phyloP scores from a whole-genome alignment of 2,797 vertebrate species.

The Myioborus melanocephalus region DNA sequence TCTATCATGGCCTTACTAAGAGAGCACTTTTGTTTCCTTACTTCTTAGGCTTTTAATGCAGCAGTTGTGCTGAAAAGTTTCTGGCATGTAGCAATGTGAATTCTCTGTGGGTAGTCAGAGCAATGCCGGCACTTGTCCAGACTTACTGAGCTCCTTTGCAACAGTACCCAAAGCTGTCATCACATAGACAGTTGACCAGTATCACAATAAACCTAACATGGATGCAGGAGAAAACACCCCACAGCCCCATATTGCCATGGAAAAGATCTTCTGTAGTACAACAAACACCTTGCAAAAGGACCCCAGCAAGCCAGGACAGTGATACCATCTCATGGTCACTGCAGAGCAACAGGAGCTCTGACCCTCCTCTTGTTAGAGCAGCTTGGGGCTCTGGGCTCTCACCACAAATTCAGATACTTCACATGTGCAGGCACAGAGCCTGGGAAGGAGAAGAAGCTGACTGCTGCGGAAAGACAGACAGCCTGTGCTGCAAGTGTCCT shows the following conservation, averaged over 20 bases:
- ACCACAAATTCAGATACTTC: neutral
- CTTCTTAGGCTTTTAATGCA: neutral
- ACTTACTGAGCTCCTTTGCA: neutral
- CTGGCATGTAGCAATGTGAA: neutral
- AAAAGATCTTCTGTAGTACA: neutral
- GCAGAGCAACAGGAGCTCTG: neutral
- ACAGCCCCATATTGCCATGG: rapidly evolving
- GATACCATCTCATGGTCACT: neutral
- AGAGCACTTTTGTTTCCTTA: neutral
- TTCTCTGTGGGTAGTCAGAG: neutral
- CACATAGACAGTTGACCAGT: neutral
- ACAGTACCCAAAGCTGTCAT: neutral
- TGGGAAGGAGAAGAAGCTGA: neutral
- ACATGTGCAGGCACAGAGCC: neutral
- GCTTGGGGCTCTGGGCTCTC: neutral
- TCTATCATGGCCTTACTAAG: neutral
- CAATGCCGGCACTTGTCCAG: neutral
- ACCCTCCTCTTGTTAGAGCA: neutral
- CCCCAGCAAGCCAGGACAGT: neutral
- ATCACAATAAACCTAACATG: neutral
- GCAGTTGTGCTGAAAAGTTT: neutral
- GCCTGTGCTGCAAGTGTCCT: neutral
- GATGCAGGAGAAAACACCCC: neutral
- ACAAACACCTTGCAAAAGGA: neutral
- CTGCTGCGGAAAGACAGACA: neutral